Evolutionary conservation across 2,797 vertebrate species (phyloP).

Genomic region (Tiaroga cobitis): DNA sequence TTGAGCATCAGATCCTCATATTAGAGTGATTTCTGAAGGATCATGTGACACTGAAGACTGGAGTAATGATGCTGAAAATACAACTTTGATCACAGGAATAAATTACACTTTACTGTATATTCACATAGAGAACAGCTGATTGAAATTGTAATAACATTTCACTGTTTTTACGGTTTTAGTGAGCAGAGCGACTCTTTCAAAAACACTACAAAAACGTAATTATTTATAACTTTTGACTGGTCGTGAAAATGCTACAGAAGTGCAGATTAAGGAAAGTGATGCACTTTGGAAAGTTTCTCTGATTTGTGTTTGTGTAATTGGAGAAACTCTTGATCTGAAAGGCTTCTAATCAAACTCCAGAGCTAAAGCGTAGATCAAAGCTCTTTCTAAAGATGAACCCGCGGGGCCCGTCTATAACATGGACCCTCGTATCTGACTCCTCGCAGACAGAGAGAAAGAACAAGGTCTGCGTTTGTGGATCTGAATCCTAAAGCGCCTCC

Average conservation of each 20-base stretch:
- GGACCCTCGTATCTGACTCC: neutral
- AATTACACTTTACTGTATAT: neutral
- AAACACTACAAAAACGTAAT: neutral
- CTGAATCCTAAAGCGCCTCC: neutral
- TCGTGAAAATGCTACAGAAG: neutral
- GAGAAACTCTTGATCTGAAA: constrained; percentile 9
- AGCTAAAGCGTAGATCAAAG: constrained; percentile 9
- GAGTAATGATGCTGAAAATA: too few relatives aligned
- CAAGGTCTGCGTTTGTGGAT: neutral
- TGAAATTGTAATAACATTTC: neutral
- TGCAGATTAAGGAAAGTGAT: neutral
- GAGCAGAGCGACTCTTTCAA: neutral
- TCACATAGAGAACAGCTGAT: neutral
- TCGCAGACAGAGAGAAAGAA: neutral
- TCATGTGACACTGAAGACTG: neutral
- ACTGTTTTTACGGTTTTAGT: neutral
- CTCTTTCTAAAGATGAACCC: neutral
- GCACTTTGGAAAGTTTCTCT: neutral
- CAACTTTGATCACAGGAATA: neutral
- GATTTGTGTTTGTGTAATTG: neutral
- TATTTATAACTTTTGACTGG: neutral
- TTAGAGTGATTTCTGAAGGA: neutral
- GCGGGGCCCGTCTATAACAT: neutral
- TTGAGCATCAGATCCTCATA: neutral
- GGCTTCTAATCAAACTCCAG: neutral